Evolutionary conservation across 2,888 invertebrate genomes (phyloP), one percentile per base, ranked within the genome.

Genomic region (Willowsia nigromaculata): DNA sequence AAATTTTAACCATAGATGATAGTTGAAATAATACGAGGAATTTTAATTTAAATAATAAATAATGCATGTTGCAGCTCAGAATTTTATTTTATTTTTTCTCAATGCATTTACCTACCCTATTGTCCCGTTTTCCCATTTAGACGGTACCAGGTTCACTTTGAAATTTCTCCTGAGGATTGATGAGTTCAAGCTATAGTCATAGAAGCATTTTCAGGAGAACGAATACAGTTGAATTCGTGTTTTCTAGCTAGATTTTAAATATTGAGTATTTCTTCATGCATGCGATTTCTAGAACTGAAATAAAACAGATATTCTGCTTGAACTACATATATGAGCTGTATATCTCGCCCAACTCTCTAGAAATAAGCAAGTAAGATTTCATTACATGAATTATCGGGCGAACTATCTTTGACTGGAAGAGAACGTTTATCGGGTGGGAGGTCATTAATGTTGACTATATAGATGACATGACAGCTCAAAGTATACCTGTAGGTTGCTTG

Each of bases 291-390:
- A 13, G 27, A 11, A 6, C 27, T 27, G 11, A 27, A 15, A 27
- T 9, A 27, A 5, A 27, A 27, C 9, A 59, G 27, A 27, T 11
- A 27, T 27, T 59, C 27, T 27, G 27, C 11, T 59, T 25, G 27
- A 59, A 59, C 27, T n/a, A 59, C 27, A 27, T n/a, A 59, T 59
- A 59, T 43, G 22, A 15, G 7, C 25, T 43, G 13, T 9, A 11
- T 47, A 40, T 74, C 27, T 25, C 11, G n/a, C 0, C 47, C 15
- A 74, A 7, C 27, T n/a, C 22, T 40, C 18, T 71, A 13, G 25
- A 50, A 74, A 74, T 25, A 74, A 47, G n/a, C 15, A 74, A 30
- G 74, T 22, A 50, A 43, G 74, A 74, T 74, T 74, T 74, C 74
- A 74, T 22, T 47, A 50, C n/a, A n/a, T 15, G 74, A 74, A 74